Percentiles rank a stretch among this genome's conserved stretches.
Conservation (phyloP, 2,797 vertebrate genomes). For the Rhinatrema bivittatum region DNA sequence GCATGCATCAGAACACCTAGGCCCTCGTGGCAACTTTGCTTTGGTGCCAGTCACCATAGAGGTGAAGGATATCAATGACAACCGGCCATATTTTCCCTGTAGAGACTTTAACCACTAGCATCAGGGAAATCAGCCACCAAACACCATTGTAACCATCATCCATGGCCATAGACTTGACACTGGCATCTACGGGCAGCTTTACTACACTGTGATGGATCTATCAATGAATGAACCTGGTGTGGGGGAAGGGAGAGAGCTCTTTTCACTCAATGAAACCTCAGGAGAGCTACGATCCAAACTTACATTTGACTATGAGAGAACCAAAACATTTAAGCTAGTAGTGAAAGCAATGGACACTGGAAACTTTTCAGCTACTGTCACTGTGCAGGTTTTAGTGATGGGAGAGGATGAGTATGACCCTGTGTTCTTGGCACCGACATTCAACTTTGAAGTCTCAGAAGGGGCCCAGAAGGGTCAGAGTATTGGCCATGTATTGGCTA, state of each 20-base stretch:
- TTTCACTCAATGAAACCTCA: slow-evolving; percentile 70
- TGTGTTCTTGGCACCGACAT: slow-evolving; percentile 71
- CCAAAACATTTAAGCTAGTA: slow-evolving; percentile 78
- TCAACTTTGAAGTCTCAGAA: slow-evolving; percentile 85
- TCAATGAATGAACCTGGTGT: slow-evolving; percentile 27
- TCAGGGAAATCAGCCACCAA: slow-evolving; percentile 85
- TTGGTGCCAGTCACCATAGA: slow-evolving; percentile 78
- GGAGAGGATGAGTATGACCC: slow-evolving; percentile 95
- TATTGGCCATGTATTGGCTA: slow-evolving; percentile 82
- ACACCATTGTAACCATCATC: slow-evolving; percentile 81
- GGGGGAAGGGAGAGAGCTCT: slow-evolving; percentile 55
- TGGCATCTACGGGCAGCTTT: slow-evolving; percentile 76
- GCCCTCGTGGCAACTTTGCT: slow-evolving; percentile 63
- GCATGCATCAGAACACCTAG: slow-evolving; percentile 72
- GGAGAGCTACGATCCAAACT: slow-evolving; percentile 78
- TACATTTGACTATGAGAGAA: slow-evolving; percentile 86
- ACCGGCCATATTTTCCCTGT: slow-evolving; percentile 86
- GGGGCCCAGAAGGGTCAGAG: slow-evolving; percentile 81
- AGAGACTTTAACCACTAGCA: slow-evolving; percentile 73
- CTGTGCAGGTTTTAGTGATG: slow-evolving; percentile 81
- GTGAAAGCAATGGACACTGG: slow-evolving; percentile 80
- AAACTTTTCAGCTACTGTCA: slow-evolving; percentile 87
- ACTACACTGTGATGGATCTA: slow-evolving; percentile 69
- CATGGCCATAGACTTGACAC: slow-evolving; percentile 81
- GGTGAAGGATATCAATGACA: slow-evolving; percentile 91